Percentiles rank a stretch among this genome's conserved stretches.
Evolutionary conservation across 2,113 vertebrate species (phyloP).

Genomic region (Verasper variegatus): DNA sequence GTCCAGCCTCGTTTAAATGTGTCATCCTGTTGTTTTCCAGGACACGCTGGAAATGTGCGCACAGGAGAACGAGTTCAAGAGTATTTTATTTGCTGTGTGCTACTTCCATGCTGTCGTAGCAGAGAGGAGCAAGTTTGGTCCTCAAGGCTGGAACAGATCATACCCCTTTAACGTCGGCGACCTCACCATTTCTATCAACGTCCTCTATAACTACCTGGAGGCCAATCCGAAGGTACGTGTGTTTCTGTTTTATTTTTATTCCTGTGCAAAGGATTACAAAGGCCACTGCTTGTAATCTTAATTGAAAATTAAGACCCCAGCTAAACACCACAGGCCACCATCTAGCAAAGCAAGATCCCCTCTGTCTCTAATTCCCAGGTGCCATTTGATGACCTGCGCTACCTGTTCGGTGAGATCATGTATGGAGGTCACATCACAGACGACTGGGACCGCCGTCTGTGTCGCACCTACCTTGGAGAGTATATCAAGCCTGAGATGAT

Average conservation of each 20-base stretch:
- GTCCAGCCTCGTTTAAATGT: background rate
- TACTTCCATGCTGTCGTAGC: slow-evolving; percentile 96
- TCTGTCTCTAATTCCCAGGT: slow-evolving; percentile 82
- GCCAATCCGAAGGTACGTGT: slow-evolving; percentile 88
- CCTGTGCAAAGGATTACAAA: background rate
- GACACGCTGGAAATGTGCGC: slow-evolving; percentile 94
- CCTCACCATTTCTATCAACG: slow-evolving; percentile 92
- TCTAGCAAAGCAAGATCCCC: background rate
- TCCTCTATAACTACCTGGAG: slow-evolving; percentile 95
- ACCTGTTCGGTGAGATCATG: slow-evolving; percentile 98
- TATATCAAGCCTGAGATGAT: slow-evolving; percentile 94
- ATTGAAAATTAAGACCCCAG: slow-evolving; percentile 56
- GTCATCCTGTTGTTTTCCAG: slow-evolving; percentile 69
- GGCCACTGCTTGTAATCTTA: slow-evolving; percentile 35
- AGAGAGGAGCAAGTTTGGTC: slow-evolving; percentile 92
- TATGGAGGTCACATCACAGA: slow-evolving; percentile 97
- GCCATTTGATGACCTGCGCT: slow-evolving; percentile 93
- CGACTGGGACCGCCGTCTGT: slow-evolving; percentile 95
- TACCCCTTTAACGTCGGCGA: slow-evolving; percentile 95
- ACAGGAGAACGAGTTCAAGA: slow-evolving; percentile 92
- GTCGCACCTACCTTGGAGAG: slow-evolving; percentile 92
- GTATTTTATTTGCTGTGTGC: slow-evolving; percentile 93
- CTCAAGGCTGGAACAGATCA: slow-evolving; percentile 94
- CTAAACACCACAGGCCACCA: slow-evolving; percentile 20
- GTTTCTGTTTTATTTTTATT: slow-evolving; percentile 9